Percentiles rank a stretch among this genome's conserved stretches.
Conservation (phyloP, 2,888 invertebrate species). For the Cyrtodaria siliqua region DNA sequence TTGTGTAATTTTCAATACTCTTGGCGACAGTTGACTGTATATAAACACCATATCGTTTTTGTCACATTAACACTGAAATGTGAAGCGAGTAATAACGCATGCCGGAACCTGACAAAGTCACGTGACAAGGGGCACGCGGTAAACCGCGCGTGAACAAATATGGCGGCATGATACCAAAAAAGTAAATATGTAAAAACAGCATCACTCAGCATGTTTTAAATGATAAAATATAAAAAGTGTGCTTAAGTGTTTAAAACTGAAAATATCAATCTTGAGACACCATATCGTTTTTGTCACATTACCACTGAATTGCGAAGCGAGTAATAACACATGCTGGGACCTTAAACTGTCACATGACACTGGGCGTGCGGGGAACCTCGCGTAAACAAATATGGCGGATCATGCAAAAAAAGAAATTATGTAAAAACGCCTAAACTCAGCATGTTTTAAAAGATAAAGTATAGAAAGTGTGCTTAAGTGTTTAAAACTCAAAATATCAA, state of each 20-base stretch:
- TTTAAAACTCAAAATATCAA: conserved; percentile 22
- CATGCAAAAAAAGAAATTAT: conserved; percentile 19
- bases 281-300: no score
- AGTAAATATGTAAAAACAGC: conserved; percentile 18
- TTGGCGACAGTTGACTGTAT: neutral
- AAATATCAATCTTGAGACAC: conserved; percentile 26
- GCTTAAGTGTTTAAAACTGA: conserved; percentile 34
- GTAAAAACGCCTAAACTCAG: conserved; percentile 19
- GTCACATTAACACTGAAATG: no score
- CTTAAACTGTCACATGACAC: conserved; percentile 7
- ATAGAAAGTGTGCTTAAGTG: conserved; percentile 33
- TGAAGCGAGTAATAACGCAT: conserved; percentile 19
- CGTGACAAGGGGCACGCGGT: conserved; percentile 3
- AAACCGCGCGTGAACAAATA: conserved; percentile 9
- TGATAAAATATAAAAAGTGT: conserved; percentile 25
- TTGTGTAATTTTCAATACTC: neutral
- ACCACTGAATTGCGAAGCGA: neutral
- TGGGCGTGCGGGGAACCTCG: conserved; percentile 1
- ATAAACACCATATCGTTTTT: no score
- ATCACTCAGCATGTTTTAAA: conserved; percentile 14
- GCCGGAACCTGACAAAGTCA: conserved; percentile 27
- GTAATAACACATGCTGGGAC: conserved; percentile 32
- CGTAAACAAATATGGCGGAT: conserved; percentile 9
- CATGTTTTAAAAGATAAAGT: conserved; percentile 28
- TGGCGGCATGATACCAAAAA: conserved; percentile 17